These are phyloP conservation scores for Zaprionus ornatus DNA, from an alignment of 1,140 invertebrate genomes.

Conservation along the genomic window DNA sequence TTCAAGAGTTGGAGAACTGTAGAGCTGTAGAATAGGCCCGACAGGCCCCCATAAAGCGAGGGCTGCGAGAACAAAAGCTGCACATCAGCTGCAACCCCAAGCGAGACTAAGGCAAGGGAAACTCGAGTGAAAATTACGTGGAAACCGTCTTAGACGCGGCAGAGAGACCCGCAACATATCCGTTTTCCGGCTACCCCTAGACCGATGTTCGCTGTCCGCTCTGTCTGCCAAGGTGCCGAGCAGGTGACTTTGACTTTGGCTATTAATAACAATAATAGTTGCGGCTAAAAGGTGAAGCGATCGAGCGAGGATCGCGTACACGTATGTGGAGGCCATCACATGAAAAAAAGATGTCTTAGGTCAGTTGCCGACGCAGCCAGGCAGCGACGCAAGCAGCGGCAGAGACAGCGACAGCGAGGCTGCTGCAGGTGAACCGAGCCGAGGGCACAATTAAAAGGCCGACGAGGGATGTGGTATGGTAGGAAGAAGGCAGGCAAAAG, in stretches of 20 bases:
- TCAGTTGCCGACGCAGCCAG: conserved; percentile 52
- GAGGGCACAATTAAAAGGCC: conserved; percentile 73
- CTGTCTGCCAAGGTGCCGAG: conserved; percentile 42
- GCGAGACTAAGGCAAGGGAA: conserved; percentile 32
- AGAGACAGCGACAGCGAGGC: conserved; percentile 5
- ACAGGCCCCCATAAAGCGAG: conserved; percentile 10
- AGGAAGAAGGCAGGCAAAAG: conserved; percentile 23
- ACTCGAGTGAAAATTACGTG: conserved; percentile 46
- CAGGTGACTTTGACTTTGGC: conserved; percentile 81
- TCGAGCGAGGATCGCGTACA: conserved; percentile 34
- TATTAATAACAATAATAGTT: conserved; percentile 83
- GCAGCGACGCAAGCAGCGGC: conserved; percentile 1
- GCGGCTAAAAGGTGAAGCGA: conserved; percentile 73
- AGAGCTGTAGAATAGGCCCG: conserved; percentile 10
- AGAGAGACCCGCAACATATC: conserved; percentile 60
- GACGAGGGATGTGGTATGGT: conserved; percentile 54
- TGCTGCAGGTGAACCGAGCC: conserved; percentile 70
- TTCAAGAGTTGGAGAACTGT: not conserved
- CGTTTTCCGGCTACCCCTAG: conserved; percentile 79
- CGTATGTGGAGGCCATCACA: conserved; percentile 59
- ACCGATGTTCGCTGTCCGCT: conserved; percentile 9
- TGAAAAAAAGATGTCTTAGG: conserved; percentile 80
- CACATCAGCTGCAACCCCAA: conserved; percentile 73
- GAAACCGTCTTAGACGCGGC: conserved; percentile 62
- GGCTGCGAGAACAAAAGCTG: conserved; percentile 45